Evolutionary conservation across 2,797 vertebrate genomes (phyloP), one percentile per base, ranked within the genome.

Genomic region (Rhadinocentrus ornatus): DNA sequence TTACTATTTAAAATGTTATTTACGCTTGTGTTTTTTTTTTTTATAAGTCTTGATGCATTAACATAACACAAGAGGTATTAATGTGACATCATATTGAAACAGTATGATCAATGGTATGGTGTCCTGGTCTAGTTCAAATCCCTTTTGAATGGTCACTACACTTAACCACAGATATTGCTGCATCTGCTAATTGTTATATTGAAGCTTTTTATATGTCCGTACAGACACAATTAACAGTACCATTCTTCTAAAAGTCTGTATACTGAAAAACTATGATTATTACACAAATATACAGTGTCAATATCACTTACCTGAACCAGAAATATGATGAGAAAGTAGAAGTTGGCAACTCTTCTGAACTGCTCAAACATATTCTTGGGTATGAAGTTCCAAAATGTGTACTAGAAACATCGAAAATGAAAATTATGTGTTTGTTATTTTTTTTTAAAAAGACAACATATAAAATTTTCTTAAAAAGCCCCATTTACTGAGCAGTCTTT

Each of bases 271-370:
- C 26, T 26, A 12, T 26, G n/a, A 6, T 26, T 13, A 13, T 15
- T 53, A 0, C 13, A 53, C 50, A 24, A 24, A 52, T 4, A 26
- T 22, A 52, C 48, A 15, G 34, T 34, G 13, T 15, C 15, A 37
- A 6, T 0, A 37, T n/a, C 2, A 1, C 69, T 94, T 92, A 98
- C 98, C 97, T 99, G 98, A 71, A 99, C 97, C 83, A 99, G 94
- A 89, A 99, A 99, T 91, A 99, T 99, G 77, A 99, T 98, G 81
- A 99, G 96, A 69, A 99, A 99, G 91, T 99, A 99, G 87, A 99
- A 99, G 93, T 99, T 99, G 77, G 98, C 98, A 57, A 99, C 95
- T 94, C 98, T 96, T 93, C 98, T 93, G 93, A 99, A 99, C 67
- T 99, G 98, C 83, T 99, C 98, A 78, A 99, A 99, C 87, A 99